phyloP scores from a whole-genome alignment of 2,797 vertebrate genomes.

The Natrix natrix region DNA sequence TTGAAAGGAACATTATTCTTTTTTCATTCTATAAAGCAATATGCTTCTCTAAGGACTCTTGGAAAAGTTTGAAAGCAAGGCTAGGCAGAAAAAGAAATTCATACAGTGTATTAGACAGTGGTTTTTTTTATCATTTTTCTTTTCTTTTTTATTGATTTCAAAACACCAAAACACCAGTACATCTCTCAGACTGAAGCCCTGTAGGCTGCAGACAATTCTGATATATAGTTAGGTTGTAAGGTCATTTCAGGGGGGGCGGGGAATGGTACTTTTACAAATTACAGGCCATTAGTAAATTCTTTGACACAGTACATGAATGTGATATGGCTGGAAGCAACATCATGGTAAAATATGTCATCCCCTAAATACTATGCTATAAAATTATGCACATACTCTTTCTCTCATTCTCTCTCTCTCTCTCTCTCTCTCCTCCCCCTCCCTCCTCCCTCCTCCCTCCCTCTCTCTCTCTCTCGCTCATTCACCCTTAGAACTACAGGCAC shows the following conservation, averaged over 20 bases:
- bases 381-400: background rate
- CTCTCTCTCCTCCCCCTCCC: background rate
- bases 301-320: background rate
- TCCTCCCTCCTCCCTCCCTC: no score
- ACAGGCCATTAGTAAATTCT: background rate
- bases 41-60: background rate
- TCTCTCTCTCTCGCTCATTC: no score
- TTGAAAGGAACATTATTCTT: constrained; percentile 28
- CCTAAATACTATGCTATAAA: background rate
- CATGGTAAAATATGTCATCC: background rate
- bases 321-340: background rate
- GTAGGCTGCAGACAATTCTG: background rate
- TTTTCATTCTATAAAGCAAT: constrained; percentile 1
- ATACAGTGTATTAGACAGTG: background rate
- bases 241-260: background rate
- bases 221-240: background rate
- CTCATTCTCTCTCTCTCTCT: background rate
- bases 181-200: background rate
- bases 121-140: background rate
- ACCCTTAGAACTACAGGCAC: background rate
- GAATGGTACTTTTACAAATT: background rate
- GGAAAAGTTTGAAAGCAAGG: background rate
- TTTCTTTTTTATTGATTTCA: background rate
- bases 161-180: background rate
- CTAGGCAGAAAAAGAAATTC: background rate